Evolutionary conservation across 2,888 invertebrate species (phyloP).

Genomic region (Yponomeuta cagnagella): DNA sequence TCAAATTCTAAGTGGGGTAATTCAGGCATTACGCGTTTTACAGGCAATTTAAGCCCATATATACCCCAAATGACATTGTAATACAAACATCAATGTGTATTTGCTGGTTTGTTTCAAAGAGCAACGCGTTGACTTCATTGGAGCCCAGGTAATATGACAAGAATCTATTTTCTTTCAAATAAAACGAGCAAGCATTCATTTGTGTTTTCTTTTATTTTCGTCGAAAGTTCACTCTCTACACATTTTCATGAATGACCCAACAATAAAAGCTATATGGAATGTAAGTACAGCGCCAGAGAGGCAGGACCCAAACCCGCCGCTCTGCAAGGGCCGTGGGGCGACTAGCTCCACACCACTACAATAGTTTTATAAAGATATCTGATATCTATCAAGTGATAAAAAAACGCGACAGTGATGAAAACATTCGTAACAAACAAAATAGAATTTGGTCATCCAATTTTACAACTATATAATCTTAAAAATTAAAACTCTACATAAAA

Average conservation of each 20-base stretch:
- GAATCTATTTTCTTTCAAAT: not conserved
- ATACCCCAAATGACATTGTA: too few species aligned
- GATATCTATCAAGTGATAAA: not conserved
- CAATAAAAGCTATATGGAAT: slow-evolving; percentile 42
- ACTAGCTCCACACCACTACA: not conserved
- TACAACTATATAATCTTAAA: not conserved
- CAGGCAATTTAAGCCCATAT: too few species aligned
- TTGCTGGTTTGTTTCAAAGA: too few species aligned
- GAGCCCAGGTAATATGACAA: too few species aligned
- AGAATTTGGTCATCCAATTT: slow-evolving; percentile 9
- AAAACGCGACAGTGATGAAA: not conserved
- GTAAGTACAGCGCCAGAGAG: slow-evolving; percentile 38
- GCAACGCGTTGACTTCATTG: too few species aligned
- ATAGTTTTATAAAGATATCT: not conserved
- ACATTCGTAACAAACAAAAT: not conserved
- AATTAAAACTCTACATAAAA: not conserved
- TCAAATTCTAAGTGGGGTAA: too few species aligned
- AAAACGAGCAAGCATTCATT: not conserved
- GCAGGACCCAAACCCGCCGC: not conserved
- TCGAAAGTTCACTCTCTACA: slow-evolving; percentile 45
- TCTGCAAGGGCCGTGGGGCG: not conserved
- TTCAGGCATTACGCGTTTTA: too few species aligned
- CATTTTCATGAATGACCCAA: slow-evolving; percentile 43
- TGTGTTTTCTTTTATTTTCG: slow-evolving; percentile 34
- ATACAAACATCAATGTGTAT: too few species aligned